Conservation (phyloP, 2,113 vertebrate genomes). For the Sitta europaea region DNA sequence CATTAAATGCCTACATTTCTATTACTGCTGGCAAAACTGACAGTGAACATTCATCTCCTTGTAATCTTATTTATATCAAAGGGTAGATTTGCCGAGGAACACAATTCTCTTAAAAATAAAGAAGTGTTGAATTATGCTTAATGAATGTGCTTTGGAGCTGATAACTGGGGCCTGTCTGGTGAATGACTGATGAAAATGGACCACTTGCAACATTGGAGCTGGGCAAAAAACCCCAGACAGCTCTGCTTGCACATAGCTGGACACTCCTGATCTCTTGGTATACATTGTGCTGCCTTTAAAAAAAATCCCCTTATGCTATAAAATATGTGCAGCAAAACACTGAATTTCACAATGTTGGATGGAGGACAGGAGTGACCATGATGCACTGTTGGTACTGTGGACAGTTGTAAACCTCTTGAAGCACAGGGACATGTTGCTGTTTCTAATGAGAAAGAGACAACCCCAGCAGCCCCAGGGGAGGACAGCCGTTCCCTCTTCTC, state of each 20-base stretch:
- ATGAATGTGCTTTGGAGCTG: background rate
- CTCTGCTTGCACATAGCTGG: fast-evolving
- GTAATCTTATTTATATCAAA: background rate
- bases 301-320: background rate
- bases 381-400: no score
- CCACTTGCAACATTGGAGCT: background rate
- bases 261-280: background rate
- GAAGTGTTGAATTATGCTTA: background rate
- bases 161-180: background rate
- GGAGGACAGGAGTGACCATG: background rate
- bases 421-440: background rate
- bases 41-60: background rate
- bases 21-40: background rate
- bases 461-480: fast-evolving
- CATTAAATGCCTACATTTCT: background rate
- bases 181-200: background rate
- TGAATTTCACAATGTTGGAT: background rate
- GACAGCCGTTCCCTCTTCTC: background rate
- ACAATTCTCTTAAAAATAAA: background rate
- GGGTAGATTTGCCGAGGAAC: background rate
- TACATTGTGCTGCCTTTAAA: background rate
- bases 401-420: background rate
- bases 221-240: background rate
- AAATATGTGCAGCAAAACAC: background rate
- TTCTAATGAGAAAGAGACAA: background rate